phyloP scores from a whole-genome alignment of 2,113 vertebrate species.

The Pavo muticus region DNA sequence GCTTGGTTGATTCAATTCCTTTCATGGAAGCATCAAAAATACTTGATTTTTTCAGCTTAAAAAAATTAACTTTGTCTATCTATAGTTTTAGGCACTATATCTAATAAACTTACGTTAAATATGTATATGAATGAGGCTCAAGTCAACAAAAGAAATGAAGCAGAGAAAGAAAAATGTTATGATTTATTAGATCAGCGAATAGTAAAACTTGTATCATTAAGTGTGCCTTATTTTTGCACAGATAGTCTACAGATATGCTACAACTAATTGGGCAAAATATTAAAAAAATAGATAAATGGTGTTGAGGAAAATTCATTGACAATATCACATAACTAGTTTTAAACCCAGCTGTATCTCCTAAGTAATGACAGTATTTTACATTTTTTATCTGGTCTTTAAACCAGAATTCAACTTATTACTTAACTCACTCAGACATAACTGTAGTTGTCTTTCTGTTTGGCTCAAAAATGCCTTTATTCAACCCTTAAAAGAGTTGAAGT shows the following conservation, averaged over 20 bases:
- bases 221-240: background rate
- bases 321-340: background rate
- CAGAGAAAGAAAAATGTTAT: background rate
- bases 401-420: background rate
- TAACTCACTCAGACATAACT: background rate
- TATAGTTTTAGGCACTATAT: background rate
- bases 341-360: background rate
- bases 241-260: background rate
- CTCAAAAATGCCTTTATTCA: background rate
- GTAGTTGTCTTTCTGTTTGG: background rate
- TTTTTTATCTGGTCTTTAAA: constrained; percentile 6
- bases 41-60: constrained; percentile 16
- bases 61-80: background rate
- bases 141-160: constrained; percentile 15
- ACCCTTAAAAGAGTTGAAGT: background rate
- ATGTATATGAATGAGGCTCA: background rate
- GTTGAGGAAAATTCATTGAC: background rate
- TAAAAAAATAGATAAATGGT: background rate
- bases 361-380: background rate
- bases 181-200: background rate
- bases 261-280: background rate
- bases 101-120: background rate
- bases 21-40: background rate
- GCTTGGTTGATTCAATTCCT: background rate
- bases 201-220: background rate